phyloP scores from a whole-genome alignment of 1,140 invertebrate species.

The Drosophila simulans region DNA sequence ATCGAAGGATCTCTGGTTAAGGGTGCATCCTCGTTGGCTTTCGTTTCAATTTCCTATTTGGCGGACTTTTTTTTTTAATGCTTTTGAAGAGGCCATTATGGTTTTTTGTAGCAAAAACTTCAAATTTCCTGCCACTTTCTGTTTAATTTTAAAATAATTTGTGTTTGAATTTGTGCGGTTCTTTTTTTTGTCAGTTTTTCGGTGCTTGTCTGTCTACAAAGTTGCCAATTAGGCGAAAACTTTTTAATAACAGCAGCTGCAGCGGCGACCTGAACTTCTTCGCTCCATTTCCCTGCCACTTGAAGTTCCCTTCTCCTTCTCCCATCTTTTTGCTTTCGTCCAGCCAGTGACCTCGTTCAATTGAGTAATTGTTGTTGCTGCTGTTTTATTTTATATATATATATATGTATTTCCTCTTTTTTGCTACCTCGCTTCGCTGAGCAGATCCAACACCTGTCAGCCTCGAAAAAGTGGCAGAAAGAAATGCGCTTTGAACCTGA shows the following conservation, averaged over 20 bases:
- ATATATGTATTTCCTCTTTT: conserved; percentile 1
- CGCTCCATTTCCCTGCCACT: conserved; percentile 24
- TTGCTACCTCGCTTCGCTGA: conserved; percentile 36
- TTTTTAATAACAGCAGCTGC: conserved; percentile 65
- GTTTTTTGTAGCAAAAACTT: neutral
- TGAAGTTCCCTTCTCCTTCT: conserved; percentile 16
- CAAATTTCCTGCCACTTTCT: neutral
- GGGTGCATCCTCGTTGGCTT: conserved; percentile 24
- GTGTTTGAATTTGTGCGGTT: conserved; percentile 19
- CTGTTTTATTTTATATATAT: conserved; percentile 30
- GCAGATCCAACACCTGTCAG: conserved; percentile 48
- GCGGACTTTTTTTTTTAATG: neutral
- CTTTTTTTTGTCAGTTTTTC: conserved; percentile 34
- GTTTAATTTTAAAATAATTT: neutral
- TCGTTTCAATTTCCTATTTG: neutral
- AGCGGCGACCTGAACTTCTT: conserved; percentile 13
- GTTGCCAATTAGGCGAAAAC: conserved; percentile 72
- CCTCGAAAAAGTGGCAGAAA: conserved; percentile 14
- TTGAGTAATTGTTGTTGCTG: conserved; percentile 50
- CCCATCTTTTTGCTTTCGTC: conserved; percentile 14
- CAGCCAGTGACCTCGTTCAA: conserved; percentile 62
- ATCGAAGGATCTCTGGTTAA: conserved; percentile 30
- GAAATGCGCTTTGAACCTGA: conserved; percentile 58
- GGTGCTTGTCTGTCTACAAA: conserved; percentile 61
- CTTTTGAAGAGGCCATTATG: neutral